phyloP scores from a whole-genome alignment of 2,888 invertebrate genomes.

The Drosophila nr. fundita region DNA sequence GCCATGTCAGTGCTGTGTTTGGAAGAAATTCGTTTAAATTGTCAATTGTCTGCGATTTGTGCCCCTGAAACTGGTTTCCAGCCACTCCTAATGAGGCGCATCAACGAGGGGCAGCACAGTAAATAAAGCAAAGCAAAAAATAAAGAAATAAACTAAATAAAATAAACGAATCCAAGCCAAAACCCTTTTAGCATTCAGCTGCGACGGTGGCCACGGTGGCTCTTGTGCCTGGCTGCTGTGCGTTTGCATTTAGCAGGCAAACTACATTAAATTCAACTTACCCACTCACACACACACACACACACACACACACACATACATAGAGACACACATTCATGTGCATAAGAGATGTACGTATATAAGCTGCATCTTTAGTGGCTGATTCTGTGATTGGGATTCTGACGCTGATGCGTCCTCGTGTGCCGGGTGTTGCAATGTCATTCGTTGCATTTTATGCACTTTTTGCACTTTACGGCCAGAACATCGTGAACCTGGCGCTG shows the following conservation, averaged over 20 bases:
- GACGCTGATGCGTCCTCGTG: conserved; percentile 68
- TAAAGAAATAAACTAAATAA: conserved; percentile 38
- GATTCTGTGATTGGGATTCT: conserved; percentile 73
- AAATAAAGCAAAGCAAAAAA: conserved; percentile 19
- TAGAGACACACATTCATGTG: neutral
- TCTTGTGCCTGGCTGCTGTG: conserved; percentile 45
- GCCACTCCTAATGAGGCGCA: conserved; percentile 78
- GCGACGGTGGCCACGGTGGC: conserved; percentile 69
- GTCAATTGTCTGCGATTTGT: conserved; percentile 74
- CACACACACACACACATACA: conserved; percentile 5
- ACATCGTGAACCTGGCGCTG: conserved; percentile 59
- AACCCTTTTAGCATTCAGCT: conserved; percentile 77
- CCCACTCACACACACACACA: conserved; percentile 46
- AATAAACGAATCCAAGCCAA: conserved; percentile 63
- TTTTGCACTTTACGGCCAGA: conserved; percentile 73
- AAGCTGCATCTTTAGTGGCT: conserved; percentile 71
- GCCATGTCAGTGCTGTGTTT: conserved; percentile 75
- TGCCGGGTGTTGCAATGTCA: conserved; percentile 77
- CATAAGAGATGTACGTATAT: conserved; percentile 24
- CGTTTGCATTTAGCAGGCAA: conserved; percentile 75
- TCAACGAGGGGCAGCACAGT: conserved; percentile 46
- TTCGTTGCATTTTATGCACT: conserved; percentile 77
- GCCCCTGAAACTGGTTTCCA: conserved; percentile 69
- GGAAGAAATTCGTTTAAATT: conserved; percentile 80
- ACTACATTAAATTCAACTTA: conserved; percentile 78